Conservation (phyloP, 2,888 invertebrate genomes). For the Polietes domitor region DNA sequence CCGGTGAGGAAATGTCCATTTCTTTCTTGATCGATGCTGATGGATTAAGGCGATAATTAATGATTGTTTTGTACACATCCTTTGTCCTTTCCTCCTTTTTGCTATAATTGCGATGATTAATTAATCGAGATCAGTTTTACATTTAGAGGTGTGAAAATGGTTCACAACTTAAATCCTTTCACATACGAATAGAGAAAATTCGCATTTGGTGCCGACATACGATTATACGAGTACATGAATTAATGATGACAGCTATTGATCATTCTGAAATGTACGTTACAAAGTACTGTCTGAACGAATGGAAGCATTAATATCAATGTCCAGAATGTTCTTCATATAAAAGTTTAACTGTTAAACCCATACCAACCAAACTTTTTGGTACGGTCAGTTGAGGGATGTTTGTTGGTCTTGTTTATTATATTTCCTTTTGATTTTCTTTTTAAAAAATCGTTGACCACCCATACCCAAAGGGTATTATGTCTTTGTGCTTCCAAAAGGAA, state of each 20-base stretch:
- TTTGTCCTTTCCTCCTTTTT: slow-evolving; percentile 30
- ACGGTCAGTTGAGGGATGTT: too few species aligned
- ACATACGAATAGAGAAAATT: slow-evolving; percentile 9
- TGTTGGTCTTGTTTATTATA: too few species aligned
- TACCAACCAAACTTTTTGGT: too few species aligned
- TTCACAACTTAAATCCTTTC: slow-evolving; percentile 59
- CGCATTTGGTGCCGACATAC: not conserved
- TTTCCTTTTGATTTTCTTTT: too few species aligned
- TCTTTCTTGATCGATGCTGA: slow-evolving; percentile 70
- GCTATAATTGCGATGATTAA: slow-evolving; percentile 56
- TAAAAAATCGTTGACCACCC: too few species aligned
- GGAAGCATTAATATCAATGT: not conserved
- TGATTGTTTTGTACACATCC: slow-evolving; percentile 69
- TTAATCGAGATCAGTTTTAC: slow-evolving; percentile 55
- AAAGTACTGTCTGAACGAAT: not conserved
- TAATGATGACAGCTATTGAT: slow-evolving; percentile 2
- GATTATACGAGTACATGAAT: not conserved
- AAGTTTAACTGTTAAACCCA: too few species aligned
- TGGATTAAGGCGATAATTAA: slow-evolving; percentile 77
- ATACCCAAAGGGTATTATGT: too few species aligned
- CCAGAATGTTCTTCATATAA: too few species aligned
- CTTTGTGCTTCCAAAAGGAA: too few species aligned
- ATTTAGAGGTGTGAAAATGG: slow-evolving; percentile 62
- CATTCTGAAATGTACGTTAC: not conserved
- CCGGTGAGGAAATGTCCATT: slow-evolving; percentile 64